Evolutionary conservation across 2,888 invertebrate genomes (phyloP).

Genomic region (Pristionchus exspectatus): DNA sequence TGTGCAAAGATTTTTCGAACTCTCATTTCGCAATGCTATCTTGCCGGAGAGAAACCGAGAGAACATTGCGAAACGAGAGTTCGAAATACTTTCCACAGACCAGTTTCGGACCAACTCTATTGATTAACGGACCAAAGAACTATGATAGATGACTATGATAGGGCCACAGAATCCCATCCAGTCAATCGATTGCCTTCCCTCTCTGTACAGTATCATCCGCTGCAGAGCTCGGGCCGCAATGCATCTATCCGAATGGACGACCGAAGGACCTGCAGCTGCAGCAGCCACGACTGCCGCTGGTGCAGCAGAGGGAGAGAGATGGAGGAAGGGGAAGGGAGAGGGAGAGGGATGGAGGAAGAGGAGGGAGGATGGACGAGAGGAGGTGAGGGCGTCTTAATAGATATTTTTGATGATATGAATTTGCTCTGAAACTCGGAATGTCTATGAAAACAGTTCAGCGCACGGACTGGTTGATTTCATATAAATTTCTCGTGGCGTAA

Average conservation of each 20-base stretch:
- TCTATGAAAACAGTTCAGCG: no score
- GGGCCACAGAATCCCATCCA: background rate
- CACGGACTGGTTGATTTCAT: background rate
- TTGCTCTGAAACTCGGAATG: background rate
- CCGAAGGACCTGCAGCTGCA: slow-evolving; percentile 2
- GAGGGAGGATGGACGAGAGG: background rate
- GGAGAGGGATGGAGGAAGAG: slow-evolving; percentile 11
- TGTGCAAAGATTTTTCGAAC: no score
- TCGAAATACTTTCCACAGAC: no score
- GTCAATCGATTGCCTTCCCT: background rate
- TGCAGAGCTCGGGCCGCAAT: slow-evolving; percentile 53
- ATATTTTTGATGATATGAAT: background rate
- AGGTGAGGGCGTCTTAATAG: background rate
- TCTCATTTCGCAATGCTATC: no score
- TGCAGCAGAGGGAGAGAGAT: slow-evolving; percentile 17
- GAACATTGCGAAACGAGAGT: no score
- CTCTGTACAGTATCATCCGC: background rate
- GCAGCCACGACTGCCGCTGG: background rate
- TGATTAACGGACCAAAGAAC: no score
- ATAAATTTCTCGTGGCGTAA: background rate
- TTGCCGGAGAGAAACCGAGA: no score
- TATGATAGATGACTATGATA: no score
- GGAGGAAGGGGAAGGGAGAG: slow-evolving; percentile 42
- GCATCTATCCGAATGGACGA: slow-evolving; percentile 54
- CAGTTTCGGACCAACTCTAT: no score